Base-by-base conservation (phyloP, 1,140 invertebrate species). In the Ostrea edulis region DNA sequence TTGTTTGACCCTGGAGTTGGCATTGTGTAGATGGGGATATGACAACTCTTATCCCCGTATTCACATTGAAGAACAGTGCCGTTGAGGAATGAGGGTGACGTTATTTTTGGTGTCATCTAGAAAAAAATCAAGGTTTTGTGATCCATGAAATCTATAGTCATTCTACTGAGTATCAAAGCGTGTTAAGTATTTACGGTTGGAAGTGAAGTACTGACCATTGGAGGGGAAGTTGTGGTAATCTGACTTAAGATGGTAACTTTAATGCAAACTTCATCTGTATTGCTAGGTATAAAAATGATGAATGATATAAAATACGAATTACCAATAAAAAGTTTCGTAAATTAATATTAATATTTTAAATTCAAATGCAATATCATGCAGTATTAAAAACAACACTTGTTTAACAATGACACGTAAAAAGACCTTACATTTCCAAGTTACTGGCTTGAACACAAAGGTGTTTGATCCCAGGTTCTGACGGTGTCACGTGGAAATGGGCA, bases 191-290 rank as follows among this genome's bases (percentile, higher is more conserved):
- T 44, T 2, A 44, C 35, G 35, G 5, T 77, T 77, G 29, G 11
- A 35, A 25, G 3, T 29, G 3, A 77, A 4, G 14, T 29, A 77
- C 68, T 25, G 12, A 77, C 68, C 3, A 12, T 25, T 25, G 9
- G 14, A 29, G 68, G 68, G 9, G 68, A 29, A 8, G 68, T 35
- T 77, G 68, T 77, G 3, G 68, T 77, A 12, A 29, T 22, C 25
- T 77, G 8, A 22, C 12, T 25, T 8, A 44, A 25, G 29, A 77
- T 11, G 3, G 11, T 17, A 9, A 77, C 68, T 77, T 77, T 77
- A 14, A 77, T 25, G 68, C 68, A 77, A 35, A 77, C 29, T 77
- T 77, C 68, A 35, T 77, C 68, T 29, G 68, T 77, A 77, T 77
- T 77, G 25, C 68, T 77, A 35, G 25, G 14, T 77, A 11, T 35